Base-by-base conservation (phyloP, 2,113 vertebrate genomes). In the Pollimyrus isidori region DNA sequence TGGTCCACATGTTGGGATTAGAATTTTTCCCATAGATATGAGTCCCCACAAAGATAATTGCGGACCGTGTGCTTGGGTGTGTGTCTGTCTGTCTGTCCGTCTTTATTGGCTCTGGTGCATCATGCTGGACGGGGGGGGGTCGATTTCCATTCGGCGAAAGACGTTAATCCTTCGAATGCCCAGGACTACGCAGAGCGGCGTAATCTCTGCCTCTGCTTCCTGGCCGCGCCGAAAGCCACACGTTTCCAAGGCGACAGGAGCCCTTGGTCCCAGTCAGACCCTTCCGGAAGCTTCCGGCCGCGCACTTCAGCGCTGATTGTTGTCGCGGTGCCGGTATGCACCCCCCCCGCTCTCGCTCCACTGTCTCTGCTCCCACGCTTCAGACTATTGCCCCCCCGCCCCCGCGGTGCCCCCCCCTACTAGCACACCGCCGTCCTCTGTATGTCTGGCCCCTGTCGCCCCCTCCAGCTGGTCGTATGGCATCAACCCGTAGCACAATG, bases 401-500 rank as follows among this genome's bases (percentile, higher is more conserved):
- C 42, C 35, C 21, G 13, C 42, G 39, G 76, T 9, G 39, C 35
- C 1, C 17, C 39, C 62, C 58, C 58, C 58, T 3, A 3, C 62
- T 13, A 1, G 26, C 62, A 30, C 62, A 11, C 62, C 62, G n/a
- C 62, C 62, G 9, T 30, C 62, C 62, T 69, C 62, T 11, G 62
- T 13, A 69, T n/a, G 62, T 30, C 62, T 30, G 62, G 3, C 62
- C 30, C 62, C 62, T 26, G n/a, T n/a, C 10, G n/a, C 10, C n/a
- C 62, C 58, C 86, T 88, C 83, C 83, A 23, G 84, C 90, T 86
- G 30, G n/a, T 87, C 65, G 62, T 86, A 90, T 88, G 85, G 88
- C 90, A 92, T 93, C 93, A 93, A 76, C 90, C 91, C 62, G 85
- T 91, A 92, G 91, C 92, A 93, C 92, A 93, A 88, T 93, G 93